Base-by-base conservation (phyloP, 2,888 invertebrate genomes). In the Pyrrhosoma nymphula region DNA sequence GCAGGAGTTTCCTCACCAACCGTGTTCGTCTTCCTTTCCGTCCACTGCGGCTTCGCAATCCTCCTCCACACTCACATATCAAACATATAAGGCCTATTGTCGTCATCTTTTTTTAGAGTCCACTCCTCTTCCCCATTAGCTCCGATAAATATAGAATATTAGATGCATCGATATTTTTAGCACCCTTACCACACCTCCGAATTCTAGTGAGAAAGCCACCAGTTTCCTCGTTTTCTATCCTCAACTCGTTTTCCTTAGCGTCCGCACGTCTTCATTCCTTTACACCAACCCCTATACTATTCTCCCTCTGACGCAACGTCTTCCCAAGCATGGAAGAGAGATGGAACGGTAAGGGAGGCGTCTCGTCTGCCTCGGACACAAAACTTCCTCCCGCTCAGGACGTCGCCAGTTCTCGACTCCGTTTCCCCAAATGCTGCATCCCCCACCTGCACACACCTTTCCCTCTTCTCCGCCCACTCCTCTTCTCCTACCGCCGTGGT, bases 291-390 rank as follows among this genome's bases (percentile, higher is more conserved):
- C n/a, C 23, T 14, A 14, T 35, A 82, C 12, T n/a, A 12, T 4
- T 35, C 26, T n/a, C 35, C 35, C 16, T 82, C 14, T 14, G 16
- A n/a, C n/a, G n/a, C n/a, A n/a, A 35, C 30, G 82, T 82, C 16
- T 26, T 26, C 82, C 82, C 82, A 82, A 82, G 82, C 82, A 82
- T 82, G 82, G 82, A 82, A 82, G 82, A 82, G 82, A 35, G 82
- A 82, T 82, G 82, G 82, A 16, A 8, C 8, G 69, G 47, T 47
- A 47, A 47, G 47, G 8, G 47, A 8, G 47, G 47, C 2, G 47
- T 23, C 4, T 60, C 20, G 60, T 23, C 18, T 18, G n/a, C 69
- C 69, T 69, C 60, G 2, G 60, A 69, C 69, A 10, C 20, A 26
- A 69, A 69, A 69, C 69, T n/a, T 12, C n/a, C 69, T n/a, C n/a